Conservation (phyloP, 37 sponge, comb jelly and placozoan species). For the Mnemiopsis leidyi region DNA sequence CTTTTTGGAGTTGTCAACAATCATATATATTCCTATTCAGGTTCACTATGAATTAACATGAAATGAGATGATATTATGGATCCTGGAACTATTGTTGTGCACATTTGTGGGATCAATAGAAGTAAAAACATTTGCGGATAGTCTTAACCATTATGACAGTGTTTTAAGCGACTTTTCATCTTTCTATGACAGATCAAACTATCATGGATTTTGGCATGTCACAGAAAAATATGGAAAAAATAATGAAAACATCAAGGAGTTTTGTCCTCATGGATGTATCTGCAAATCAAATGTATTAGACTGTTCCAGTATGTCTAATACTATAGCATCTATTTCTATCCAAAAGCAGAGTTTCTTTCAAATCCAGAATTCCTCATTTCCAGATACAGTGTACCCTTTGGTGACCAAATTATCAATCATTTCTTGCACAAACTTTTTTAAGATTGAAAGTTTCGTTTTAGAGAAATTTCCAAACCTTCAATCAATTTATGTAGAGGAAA, state of each 20-base stretch:
- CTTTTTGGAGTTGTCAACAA: no score
- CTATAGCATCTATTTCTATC: not conserved
- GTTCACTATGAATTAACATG: no score
- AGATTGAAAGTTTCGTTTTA: not conserved
- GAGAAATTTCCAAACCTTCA: slow-evolving; percentile 57
- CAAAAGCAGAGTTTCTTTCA: not conserved
- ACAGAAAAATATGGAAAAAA: not conserved
- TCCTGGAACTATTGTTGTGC: not conserved
- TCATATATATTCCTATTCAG: no score
- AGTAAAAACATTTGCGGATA: slow-evolving; percentile 1
- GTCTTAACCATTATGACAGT: not conserved
- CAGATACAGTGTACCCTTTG: not conserved
- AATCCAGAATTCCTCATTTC: slow-evolving; percentile 2
- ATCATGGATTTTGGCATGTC: slow-evolving; percentile 11
- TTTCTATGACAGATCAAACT: slow-evolving; percentile 17
- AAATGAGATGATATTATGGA: not conserved
- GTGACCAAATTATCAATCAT: slow-evolving; percentile 10
- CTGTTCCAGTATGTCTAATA: not conserved
- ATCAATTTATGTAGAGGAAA: not conserved
- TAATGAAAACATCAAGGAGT: not conserved
- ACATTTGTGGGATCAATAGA: not conserved
- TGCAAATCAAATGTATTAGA: not conserved
- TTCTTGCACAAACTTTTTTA: not conserved
- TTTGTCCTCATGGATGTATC: slow-evolving; percentile 17
- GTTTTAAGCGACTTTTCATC: not conserved